phyloP scores from a whole-genome alignment of 1,140 invertebrate species.

The Drosophila ironensis region DNA sequence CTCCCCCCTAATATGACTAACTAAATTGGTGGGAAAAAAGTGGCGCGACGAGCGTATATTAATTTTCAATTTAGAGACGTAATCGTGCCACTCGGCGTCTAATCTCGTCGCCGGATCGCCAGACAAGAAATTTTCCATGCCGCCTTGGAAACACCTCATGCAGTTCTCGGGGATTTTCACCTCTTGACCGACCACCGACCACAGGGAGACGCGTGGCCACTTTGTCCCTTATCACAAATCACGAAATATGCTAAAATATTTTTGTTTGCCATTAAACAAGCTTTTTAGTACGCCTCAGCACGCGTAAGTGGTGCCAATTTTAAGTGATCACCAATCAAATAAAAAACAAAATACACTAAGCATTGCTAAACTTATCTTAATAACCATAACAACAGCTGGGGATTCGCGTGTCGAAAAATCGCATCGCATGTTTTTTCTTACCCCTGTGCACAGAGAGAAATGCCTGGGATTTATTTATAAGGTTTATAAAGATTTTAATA shows the following conservation, averaged over 20 bases:
- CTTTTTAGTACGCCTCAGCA: too few relatives aligned
- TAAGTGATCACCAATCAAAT: constrained; percentile 1
- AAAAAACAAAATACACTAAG: constrained; percentile 20
- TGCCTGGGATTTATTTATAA: background rate
- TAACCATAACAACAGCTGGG: constrained; percentile 56
- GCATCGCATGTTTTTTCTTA: constrained; percentile 69
- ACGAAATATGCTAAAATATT: constrained; percentile 39
- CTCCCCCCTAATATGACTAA: constrained; percentile 50
- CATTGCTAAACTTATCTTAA: constrained; percentile 42
- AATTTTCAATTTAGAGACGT: constrained; percentile 43
- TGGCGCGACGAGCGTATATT: constrained; percentile 56
- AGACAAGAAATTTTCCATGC: constrained; percentile 59
- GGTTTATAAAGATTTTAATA: background rate
- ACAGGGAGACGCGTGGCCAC: constrained; percentile 58
- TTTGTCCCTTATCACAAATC: constrained; percentile 63
- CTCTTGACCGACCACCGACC: too few relatives aligned
- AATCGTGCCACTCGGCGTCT: constrained; percentile 37
- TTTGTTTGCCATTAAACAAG: too few relatives aligned
- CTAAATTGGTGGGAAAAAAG: constrained; percentile 20
- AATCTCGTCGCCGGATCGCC: constrained; percentile 37
- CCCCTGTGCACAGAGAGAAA: constrained; percentile 5
- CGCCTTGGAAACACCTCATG: constrained; percentile 57
- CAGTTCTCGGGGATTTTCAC: constrained; percentile 17
- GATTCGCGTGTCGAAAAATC: constrained; percentile 57
- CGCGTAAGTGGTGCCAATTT: constrained; percentile 3